Evolutionary conservation across 1,140 invertebrate species (phyloP).

Genomic region (Caerostris extrusa): DNA sequence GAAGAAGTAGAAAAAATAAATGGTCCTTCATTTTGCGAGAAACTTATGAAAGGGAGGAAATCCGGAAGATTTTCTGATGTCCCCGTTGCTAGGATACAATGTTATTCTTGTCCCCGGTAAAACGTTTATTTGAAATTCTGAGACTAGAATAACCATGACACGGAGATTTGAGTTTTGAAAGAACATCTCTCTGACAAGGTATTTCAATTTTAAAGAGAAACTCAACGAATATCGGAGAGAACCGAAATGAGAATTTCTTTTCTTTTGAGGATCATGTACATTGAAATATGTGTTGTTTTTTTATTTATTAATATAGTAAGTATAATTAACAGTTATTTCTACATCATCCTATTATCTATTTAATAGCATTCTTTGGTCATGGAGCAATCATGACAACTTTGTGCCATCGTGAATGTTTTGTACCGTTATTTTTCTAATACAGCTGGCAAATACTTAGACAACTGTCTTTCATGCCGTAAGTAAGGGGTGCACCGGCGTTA

Average conservation of each 20-base stretch:
- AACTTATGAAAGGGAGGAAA: not conserved
- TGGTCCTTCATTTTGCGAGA: not conserved
- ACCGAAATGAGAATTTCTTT: not conserved
- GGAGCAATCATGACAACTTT: too few relatives aligned
- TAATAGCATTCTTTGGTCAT: too few relatives aligned
- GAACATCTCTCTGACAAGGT: not conserved
- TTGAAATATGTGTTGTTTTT: not conserved
- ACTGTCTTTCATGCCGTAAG: too few relatives aligned
- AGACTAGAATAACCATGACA: not conserved
- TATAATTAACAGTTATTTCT: not conserved
- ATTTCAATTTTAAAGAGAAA: not conserved
- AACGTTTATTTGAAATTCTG: conserved; percentile 25
- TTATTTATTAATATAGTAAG: not conserved
- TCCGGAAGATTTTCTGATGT: not conserved
- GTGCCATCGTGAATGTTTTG: too few relatives aligned
- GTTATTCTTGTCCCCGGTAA: not conserved
- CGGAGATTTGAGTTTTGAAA: not conserved
- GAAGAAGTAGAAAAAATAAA: too few relatives aligned
- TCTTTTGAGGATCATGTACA: not conserved
- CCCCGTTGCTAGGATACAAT: not conserved
- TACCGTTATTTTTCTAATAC: too few relatives aligned
- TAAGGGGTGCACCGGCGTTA: too few relatives aligned
- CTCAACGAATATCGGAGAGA: not conserved
- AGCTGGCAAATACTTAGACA: too few relatives aligned
- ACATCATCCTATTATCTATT: not conserved